Percentiles rank a stretch among this genome's conserved stretches.
Conservation (phyloP, 2,113 vertebrate species). For the Platichthys stellatus region DNA sequence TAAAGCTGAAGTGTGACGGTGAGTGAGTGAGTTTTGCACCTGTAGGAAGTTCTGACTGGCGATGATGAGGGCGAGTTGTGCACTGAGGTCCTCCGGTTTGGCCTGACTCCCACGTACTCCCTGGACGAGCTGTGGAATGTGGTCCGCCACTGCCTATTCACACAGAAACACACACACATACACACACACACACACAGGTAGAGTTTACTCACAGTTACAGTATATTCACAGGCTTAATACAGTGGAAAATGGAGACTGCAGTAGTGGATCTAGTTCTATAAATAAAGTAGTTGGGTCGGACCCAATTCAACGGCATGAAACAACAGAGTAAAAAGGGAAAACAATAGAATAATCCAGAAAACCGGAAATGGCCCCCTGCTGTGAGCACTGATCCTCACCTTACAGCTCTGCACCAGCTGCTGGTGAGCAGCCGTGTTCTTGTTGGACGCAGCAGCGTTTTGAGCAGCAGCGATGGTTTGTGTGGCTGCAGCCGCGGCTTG, state of each 20-base stretch:
- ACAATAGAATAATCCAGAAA: neutral
- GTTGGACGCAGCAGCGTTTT: constrained; percentile 95
- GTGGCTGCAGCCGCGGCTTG: constrained; percentile 97
- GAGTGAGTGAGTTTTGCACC: constrained; percentile 75
- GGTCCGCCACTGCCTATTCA: constrained; percentile 91
- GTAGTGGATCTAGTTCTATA: too few relatives aligned
- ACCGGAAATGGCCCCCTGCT: neutral
- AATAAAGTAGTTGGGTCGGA: neutral
- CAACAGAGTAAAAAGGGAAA: neutral
- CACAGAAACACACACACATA: constrained; percentile 16
- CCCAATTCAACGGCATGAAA: neutral
- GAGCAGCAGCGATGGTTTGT: constrained; percentile 96
- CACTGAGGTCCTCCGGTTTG: constrained; percentile 93
- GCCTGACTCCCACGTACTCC: constrained; percentile 96
- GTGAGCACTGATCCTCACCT: constrained; percentile 82
- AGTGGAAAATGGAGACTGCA: neutral
- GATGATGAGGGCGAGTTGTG: constrained; percentile 94
- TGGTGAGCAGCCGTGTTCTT: constrained; percentile 97
- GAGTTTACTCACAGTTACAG: neutral
- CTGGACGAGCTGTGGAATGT: constrained; percentile 97
- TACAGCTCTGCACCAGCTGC: constrained; percentile 98
- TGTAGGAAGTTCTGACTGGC: constrained; percentile 98
- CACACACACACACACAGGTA: neutral
- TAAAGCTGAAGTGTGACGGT: constrained; percentile 10
- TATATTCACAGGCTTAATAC: neutral